These are phyloP conservation scores for Eilema griseolum DNA, from an alignment of 2,888 invertebrate species.

Conservation along the genomic window DNA sequence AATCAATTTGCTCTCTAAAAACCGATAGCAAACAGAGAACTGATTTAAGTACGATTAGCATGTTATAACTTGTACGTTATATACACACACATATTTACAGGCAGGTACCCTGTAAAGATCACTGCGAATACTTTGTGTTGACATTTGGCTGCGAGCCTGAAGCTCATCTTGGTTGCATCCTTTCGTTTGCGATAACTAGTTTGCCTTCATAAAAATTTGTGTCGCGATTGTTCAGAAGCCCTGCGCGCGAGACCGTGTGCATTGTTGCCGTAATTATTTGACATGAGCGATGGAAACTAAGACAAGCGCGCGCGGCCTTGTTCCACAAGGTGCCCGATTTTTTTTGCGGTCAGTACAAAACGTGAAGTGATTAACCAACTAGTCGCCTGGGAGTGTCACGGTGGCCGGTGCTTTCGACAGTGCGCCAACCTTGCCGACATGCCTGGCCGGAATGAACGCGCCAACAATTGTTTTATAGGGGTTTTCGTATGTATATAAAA, in stretches of 20 bases:
- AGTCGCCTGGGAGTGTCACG: conserved; percentile 66
- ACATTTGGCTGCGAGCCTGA: conserved; percentile 68
- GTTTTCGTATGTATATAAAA: conserved; percentile 52
- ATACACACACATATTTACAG: conserved; percentile 15
- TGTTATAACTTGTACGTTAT: conserved; percentile 21
- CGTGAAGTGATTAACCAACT: conserved; percentile 75
- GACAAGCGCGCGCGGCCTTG: conserved; percentile 74
- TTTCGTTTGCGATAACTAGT: conserved; percentile 74
- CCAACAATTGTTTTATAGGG: conserved; percentile 43
- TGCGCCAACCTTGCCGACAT: conserved; percentile 61
- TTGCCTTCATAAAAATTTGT: conserved; percentile 76
- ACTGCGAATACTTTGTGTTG: conserved; percentile 67
- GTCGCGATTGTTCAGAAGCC: conserved; percentile 65
- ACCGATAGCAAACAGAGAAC: conserved; percentile 52
- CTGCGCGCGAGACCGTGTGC: conserved; percentile 48
- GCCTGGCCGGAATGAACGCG: conserved; percentile 39
- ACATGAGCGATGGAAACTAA: conserved; percentile 72
- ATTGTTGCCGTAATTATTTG: conserved; percentile 68
- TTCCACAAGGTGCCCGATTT: conserved; percentile 76
- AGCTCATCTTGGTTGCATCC: conserved; percentile 75
- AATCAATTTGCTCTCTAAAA: conserved; percentile 58
- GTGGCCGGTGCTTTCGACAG: conserved; percentile 66
- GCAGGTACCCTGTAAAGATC: conserved; percentile 66
- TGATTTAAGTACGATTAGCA: conserved; percentile 25
- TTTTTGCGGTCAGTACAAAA: conserved; percentile 77